These are phyloP conservation scores for Drosophila cardini DNA, from an alignment of 1,140 invertebrate species.

Conservation along the genomic window DNA sequence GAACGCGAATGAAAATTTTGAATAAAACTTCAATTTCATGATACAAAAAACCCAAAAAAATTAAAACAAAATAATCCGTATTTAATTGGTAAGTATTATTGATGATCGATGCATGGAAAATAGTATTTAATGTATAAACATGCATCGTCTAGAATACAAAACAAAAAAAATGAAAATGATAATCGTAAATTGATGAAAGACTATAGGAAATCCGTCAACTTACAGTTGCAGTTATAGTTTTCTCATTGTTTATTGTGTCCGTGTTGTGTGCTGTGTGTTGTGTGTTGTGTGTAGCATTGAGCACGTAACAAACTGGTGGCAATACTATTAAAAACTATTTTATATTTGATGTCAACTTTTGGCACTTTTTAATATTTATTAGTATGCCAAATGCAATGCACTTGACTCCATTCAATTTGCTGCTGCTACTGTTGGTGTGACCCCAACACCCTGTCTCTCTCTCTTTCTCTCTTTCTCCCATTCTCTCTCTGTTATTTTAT, in stretches of 20 bases:
- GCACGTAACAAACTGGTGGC: slow-evolving; percentile 28
- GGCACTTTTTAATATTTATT: slow-evolving; percentile 47
- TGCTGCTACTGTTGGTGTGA: too few relatives aligned
- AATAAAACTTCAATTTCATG: too few relatives aligned
- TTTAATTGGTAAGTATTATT: slow-evolving; percentile 8
- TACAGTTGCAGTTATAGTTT: slow-evolving; percentile 19
- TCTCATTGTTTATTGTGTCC: slow-evolving; percentile 46
- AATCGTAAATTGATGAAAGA: slow-evolving; percentile 53
- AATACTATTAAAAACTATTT: slow-evolving; percentile 33
- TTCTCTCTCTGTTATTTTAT: neutral
- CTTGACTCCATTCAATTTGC: slow-evolving; percentile 46
- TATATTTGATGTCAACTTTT: slow-evolving; percentile 34
- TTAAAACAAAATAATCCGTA: neutral
- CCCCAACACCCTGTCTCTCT: too few relatives aligned
- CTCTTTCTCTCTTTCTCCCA: neutral
- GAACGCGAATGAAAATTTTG: too few relatives aligned
- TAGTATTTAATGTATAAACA: slow-evolving; percentile 6
- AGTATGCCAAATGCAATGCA: slow-evolving; percentile 54
- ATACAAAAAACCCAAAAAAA: too few relatives aligned
- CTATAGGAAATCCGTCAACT: slow-evolving; percentile 38
- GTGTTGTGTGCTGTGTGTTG: slow-evolving; percentile 23
- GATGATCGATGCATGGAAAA: slow-evolving; percentile 1
- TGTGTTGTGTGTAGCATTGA: slow-evolving; percentile 20
- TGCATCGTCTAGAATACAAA: slow-evolving; percentile 6
- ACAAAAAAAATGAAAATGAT: neutral